Base-by-base conservation (phyloP, 2,113 vertebrate genomes). In the Prinia subflava region DNA sequence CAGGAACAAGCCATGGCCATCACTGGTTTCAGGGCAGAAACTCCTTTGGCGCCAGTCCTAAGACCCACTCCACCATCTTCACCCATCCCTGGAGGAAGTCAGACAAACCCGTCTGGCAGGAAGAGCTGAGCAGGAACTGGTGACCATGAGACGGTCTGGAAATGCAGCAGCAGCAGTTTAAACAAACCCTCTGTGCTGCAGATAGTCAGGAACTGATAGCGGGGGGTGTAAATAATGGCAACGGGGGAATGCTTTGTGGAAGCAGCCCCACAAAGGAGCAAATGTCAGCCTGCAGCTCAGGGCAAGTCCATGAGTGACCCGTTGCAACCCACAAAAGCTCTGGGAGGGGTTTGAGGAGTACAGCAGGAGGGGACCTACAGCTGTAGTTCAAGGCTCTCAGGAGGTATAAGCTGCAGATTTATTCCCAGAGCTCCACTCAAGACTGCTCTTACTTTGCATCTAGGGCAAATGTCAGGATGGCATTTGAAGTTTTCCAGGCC, bases 201-300 rank as follows among this genome's bases (percentile, higher is more conserved):
- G 90, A 91, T 70, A 80, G 73, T 12, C 92, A 94, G 90, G 88
- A 95, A 92, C 92, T 89, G 92, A 91, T 96, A 87, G 74, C 1
- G 0, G 7, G 1, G 21, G 46, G 11, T 64, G 39, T 62, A 84
- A 78, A 84, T 78, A 90, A 84, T 39, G 67, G 70, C 21, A 82
- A 2, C 0, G 0, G 31, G 78, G 70, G n/a, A 53, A n/a, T 59
- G 56, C 21, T 75, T 37, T 59, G 55, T 59, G 73, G 73, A 74
- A 56, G 3, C 16, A 83, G 44, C 33, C 63, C 70, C 41, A 25
- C 16, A 11, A 37, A 70, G 77, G 55, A 74, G 42, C 15, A 78
- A 60, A 94, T 42, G 39, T 64, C 64, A 37, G 31, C n/a, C 15
- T 57, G 55, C 35, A 64, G 76, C n/a, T 52, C 33, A 44, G 22